These are phyloP conservation scores for Azemiops feae DNA, from an alignment of 2,113 vertebrate genomes.

Conservation along the genomic window DNA sequence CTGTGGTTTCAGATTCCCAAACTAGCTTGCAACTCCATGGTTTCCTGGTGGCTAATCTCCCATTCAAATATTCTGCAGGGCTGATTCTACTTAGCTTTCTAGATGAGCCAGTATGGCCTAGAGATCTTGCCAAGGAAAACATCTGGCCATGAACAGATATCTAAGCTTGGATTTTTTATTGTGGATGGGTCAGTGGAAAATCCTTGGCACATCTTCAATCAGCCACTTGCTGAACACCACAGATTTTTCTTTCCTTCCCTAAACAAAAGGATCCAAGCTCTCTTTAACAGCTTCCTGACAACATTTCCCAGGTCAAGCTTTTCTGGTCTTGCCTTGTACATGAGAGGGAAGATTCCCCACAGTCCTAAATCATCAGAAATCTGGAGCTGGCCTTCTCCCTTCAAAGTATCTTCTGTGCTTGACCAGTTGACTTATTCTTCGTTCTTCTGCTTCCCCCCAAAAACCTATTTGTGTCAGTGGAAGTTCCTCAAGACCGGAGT, in stretches of 20 bases:
- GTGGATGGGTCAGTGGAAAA: not conserved
- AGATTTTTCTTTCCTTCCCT: not conserved
- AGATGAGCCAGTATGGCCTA: not conserved
- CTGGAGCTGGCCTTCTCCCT: not conserved
- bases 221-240: not conserved
- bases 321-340: not conserved
- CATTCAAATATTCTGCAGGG: not conserved
- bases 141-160: not conserved
- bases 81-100: not conserved
- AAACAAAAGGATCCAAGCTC: not conserved
- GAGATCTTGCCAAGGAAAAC: not conserved
- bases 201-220: not conserved
- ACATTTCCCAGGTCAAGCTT: not conserved
- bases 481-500: conserved; percentile 32
- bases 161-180: not conserved
- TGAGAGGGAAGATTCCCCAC: not conserved
- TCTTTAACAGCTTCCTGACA: not conserved
- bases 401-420: not conserved
- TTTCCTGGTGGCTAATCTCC: not conserved
- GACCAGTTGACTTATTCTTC: not conserved
- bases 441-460: conserved; percentile 46
- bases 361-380: not conserved
- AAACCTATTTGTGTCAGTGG: conserved; percentile 52
- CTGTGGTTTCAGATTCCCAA: not conserved
- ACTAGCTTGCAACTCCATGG: not conserved